Conservation (phyloP, 2,888 invertebrate genomes). For the Creontiades dilutus region DNA sequence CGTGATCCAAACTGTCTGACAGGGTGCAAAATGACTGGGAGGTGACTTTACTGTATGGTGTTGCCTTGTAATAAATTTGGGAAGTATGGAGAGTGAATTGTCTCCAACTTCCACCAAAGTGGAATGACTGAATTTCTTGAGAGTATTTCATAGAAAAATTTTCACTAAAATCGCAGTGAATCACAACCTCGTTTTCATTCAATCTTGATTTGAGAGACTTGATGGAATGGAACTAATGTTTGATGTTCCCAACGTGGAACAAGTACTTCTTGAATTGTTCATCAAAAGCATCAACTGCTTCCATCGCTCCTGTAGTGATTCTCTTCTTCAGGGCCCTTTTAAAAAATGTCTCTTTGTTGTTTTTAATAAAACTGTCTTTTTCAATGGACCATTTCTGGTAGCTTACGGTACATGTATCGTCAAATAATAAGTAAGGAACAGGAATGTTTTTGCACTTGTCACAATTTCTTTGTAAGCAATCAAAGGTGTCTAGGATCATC, state of each 20-base stretch:
- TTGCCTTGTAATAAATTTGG: slow-evolving; percentile 39
- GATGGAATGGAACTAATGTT: slow-evolving; percentile 21
- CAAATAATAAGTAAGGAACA: no score
- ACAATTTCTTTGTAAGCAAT: no score
- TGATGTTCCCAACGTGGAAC: neutral
- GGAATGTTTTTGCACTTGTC: no score
- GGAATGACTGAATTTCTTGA: slow-evolving; percentile 15
- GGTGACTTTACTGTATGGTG: neutral
- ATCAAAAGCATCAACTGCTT: slow-evolving; percentile 23
- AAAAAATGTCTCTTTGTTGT: no score
- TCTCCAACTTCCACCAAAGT: slow-evolving; percentile 48
- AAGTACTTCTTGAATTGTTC: neutral
- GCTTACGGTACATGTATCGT: no score
- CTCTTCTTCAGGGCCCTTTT: no score
- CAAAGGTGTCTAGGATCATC: slow-evolving; percentile 76
- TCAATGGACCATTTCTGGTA: no score
- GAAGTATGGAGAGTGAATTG: slow-evolving; percentile 42
- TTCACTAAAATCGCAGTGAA: neutral
- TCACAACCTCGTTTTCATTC: no score
- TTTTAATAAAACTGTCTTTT: no score
- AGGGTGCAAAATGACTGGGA: slow-evolving; percentile 53
- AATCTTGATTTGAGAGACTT: neutral
- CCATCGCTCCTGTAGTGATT: no score
- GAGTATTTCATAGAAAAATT: neutral
- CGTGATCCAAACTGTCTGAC: slow-evolving; percentile 43